Evolutionary conservation across 2,113 vertebrate species (phyloP), one percentile per base, ranked within the genome.

Genomic region (Hiodon alosoides): DNA sequence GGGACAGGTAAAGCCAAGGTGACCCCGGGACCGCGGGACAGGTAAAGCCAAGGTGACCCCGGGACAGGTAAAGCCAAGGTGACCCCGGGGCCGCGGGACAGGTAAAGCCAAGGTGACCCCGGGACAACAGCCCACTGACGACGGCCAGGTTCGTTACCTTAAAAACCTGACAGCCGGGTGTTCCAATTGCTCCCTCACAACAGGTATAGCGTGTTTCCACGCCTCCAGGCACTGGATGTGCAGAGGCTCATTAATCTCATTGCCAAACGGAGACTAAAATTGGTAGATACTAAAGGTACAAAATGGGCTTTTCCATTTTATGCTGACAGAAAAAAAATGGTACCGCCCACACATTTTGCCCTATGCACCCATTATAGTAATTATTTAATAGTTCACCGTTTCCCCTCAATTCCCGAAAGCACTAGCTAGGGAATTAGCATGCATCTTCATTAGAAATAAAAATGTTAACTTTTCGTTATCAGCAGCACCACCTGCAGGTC

Each of bases 151-250:
- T 31, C 31, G 31, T 13, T 80, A 91, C 91, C 87, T 89, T 86
- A 71, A 90, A 86, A 4, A 87, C 82, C 75, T 93, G 92, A 80
- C 92, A 95, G 69, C 90, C 87, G 16, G 88, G 77, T 11, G 87
- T 84, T 9, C 90, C 92, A 81, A 92, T 86, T 4, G 88, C 80
- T 76, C 81, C 90, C 80, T 93, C 88, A 77, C 93, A 95, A 81
- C 92, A 95, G 67, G 87, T 92, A 57, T 92, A 93, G 72, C 61
- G 71, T 0, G 89, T 91, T 82, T 94, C 93, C 68, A 90, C 81
- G 3, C 92, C 90, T 74, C 91, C 87, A 0, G 90, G 87, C 10
- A 94, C 94, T 94, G 76, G 0, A 79, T 47, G 50, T 67, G 5
- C 74, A 79, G 58, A 7, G 76, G 0, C 51, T 53, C 54, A 14